phyloP scores from a whole-genome alignment of 2,113 vertebrate species.

The Coracopsis vasa region DNA sequence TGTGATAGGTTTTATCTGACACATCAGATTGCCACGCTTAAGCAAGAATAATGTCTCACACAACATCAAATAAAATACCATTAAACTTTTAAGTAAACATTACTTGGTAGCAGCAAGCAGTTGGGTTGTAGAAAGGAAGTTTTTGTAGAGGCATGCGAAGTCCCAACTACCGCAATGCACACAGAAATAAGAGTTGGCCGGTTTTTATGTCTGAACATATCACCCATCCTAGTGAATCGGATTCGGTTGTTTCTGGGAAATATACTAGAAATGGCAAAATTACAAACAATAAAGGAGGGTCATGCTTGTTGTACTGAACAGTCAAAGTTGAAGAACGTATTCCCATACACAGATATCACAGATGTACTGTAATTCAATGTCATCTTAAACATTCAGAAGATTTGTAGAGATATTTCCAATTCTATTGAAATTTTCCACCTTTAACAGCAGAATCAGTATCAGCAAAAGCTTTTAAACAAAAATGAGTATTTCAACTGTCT shows the following conservation, averaged over 20 bases:
- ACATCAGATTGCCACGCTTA: neutral
- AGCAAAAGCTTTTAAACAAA: neutral
- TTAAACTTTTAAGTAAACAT: neutral
- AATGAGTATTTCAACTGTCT: neutral
- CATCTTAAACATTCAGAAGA: neutral
- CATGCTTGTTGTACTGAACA: neutral
- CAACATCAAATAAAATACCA: neutral
- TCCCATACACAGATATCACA: neutral
- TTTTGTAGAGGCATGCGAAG: neutral
- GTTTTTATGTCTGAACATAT: neutral
- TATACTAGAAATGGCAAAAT: neutral
- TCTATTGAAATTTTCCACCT: neutral
- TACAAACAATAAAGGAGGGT: neutral
- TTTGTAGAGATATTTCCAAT: neutral
- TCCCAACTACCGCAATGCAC: neutral
- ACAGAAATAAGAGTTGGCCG: neutral
- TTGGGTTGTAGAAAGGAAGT: neutral
- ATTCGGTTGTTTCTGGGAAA: neutral
- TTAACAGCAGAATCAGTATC: neutral
- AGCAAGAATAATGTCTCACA: neutral
- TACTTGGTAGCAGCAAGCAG: neutral
- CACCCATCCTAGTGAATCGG: neutral
- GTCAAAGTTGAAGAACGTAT: neutral
- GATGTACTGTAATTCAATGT: accelerated
- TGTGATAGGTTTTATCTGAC: neutral